A percentile compares a stretch with the other conserved stretches of the same genome.
Conservation (phyloP, 2,113 vertebrate genomes). For the Chamaea fasciata region DNA sequence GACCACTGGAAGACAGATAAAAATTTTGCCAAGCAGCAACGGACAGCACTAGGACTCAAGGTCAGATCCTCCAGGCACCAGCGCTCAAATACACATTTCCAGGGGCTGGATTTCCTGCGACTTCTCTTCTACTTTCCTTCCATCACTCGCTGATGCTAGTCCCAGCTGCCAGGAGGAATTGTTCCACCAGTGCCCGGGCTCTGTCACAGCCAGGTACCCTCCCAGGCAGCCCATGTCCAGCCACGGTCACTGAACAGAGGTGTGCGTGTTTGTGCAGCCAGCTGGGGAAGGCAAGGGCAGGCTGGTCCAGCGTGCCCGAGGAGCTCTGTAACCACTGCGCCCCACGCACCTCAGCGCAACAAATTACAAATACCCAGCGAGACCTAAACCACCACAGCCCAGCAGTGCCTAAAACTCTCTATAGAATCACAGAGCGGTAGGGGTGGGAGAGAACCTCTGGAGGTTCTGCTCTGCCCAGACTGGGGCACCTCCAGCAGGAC, state of each 20-base stretch:
- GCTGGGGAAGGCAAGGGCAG: background rate
- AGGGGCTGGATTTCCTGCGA: background rate
- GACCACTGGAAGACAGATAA: background rate
- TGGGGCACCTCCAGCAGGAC: fast-evolving
- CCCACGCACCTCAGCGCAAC: background rate
- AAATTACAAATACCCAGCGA: fast-evolving
- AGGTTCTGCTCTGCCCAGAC: background rate
- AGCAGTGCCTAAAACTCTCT: fast-evolving
- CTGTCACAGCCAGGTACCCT: background rate
- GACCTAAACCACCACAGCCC: background rate
- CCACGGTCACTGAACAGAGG: background rate
- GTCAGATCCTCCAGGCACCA: background rate
- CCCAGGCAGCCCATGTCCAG: background rate
- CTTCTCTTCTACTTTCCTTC: background rate
- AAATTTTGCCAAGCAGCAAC: background rate
- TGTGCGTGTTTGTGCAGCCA: background rate
- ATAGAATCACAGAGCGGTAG: fast-evolving
- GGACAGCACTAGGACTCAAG: background rate
- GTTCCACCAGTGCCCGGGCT: background rate
- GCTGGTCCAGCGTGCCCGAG: background rate
- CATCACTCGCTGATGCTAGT: background rate
- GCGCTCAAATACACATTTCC: background rate
- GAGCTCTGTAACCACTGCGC: background rate
- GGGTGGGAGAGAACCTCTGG: background rate
- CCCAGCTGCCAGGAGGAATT: background rate